These are phyloP conservation scores for Hirundichthys speculiger DNA, from an alignment of 2,113 vertebrate genomes.

Conservation along the genomic window DNA sequence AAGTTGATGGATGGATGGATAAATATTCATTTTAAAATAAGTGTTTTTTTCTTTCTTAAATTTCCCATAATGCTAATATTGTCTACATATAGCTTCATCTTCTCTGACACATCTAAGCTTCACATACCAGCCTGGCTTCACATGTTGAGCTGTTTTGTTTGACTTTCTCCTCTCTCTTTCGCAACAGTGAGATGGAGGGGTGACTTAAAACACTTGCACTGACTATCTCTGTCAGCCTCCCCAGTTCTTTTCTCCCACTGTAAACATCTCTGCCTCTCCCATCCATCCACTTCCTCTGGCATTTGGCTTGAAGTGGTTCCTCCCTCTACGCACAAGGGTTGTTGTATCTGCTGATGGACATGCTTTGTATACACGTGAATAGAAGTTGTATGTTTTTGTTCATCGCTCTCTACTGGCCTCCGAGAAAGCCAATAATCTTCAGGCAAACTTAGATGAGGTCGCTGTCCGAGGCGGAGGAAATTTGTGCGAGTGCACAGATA, in stretches of 20 bases:
- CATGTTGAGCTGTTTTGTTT: no score
- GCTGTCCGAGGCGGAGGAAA: slow-evolving; percentile 5
- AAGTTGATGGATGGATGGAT: no score
- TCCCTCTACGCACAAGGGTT: slow-evolving; percentile 23
- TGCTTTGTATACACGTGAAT: slow-evolving; percentile 26
- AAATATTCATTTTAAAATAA: no score
- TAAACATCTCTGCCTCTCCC: slow-evolving; percentile 53
- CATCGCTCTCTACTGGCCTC: neutral
- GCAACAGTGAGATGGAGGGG: no score
- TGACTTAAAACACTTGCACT: neutral
- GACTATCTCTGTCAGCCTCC: slow-evolving; percentile 26
- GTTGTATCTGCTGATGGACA: slow-evolving; percentile 25
- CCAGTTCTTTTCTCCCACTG: slow-evolving; percentile 28
- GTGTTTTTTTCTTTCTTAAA: no score
- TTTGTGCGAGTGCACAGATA: neutral
- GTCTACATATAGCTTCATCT: no score
- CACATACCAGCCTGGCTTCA: no score
- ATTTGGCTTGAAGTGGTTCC: slow-evolving; percentile 9
- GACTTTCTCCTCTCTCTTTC: no score
- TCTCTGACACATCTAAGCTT: no score
- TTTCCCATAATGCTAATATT: no score
- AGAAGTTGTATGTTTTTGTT: slow-evolving; percentile 15
- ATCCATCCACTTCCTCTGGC: slow-evolving; percentile 29
- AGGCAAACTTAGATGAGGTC: neutral
- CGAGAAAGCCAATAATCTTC: neutral